Conservation (phyloP, 37 sponge, comb jelly and placozoan species). For the Ephydatia muelleri region DNA sequence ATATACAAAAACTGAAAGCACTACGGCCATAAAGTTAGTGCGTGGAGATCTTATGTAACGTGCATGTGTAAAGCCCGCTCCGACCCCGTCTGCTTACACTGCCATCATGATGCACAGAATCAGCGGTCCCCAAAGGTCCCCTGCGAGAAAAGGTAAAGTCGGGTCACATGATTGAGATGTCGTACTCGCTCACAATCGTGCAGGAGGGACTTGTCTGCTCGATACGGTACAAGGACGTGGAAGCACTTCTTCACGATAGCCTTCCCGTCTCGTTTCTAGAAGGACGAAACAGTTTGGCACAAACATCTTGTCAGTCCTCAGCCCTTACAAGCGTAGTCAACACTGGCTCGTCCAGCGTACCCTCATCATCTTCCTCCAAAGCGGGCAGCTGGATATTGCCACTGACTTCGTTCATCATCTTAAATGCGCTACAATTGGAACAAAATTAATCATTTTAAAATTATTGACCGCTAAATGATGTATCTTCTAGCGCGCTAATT, state of each 20-base stretch:
- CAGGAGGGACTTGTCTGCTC: constrained; percentile 73
- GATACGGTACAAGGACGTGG: constrained; percentile 73
- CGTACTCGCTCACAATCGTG: constrained; percentile 70
- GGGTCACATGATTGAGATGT: background rate
- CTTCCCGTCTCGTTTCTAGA: constrained; percentile 68
- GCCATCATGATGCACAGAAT: constrained; percentile 77
- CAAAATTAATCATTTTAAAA: background rate
- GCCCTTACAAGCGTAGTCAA: constrained; percentile 70
- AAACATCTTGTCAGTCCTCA: background rate
- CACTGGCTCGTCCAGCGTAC: constrained; percentile 90
- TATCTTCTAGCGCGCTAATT: background rate
- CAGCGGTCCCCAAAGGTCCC: constrained; percentile 95
- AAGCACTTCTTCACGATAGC: constrained; percentile 71
- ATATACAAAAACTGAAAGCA: background rate
- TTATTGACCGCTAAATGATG: background rate
- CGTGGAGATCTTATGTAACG: background rate
- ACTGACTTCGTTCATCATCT: background rate
- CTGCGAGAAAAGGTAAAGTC: constrained; percentile 13
- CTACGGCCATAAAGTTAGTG: background rate
- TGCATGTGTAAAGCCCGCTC: background rate
- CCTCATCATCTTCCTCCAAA: constrained; percentile 28
- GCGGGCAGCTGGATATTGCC: constrained; percentile 2
- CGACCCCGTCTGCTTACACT: constrained; percentile 38
- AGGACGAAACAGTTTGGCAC: background rate
- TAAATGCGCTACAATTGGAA: background rate